Evolutionary conservation across 2,797 vertebrate genomes (phyloP).

Genomic region (Typhlichthys eigenmanni): DNA sequence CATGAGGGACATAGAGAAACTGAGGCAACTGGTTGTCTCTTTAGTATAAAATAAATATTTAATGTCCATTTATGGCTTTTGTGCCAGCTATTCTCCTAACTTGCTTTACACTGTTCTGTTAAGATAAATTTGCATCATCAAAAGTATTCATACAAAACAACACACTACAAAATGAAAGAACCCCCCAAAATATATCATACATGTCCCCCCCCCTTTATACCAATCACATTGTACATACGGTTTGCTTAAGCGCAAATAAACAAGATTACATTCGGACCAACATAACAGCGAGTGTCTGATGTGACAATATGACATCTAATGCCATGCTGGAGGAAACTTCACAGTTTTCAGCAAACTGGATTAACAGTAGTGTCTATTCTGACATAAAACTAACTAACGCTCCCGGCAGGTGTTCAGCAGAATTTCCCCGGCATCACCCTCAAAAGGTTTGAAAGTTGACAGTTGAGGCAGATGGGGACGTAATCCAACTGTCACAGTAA

Average conservation of each 20-base stretch:
- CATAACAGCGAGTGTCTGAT: not conserved
- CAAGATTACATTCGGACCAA: constrained; percentile 4
- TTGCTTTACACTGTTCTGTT: constrained; percentile 4
- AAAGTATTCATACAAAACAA: not conserved
- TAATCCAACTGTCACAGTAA: constrained; percentile 21
- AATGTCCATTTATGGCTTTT: constrained; percentile 43
- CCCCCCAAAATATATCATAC: not conserved
- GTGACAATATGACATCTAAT: not conserved
- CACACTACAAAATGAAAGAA: not conserved
- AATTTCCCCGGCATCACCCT: constrained; percentile 11
- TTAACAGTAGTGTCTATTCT: not conserved
- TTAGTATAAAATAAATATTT: constrained; percentile 29
- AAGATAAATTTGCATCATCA: not conserved
- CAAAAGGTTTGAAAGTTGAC: constrained; percentile 34
- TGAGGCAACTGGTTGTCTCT: not conserved
- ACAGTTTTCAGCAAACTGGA: not conserved
- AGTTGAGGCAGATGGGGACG: constrained; percentile 7
- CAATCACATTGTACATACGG: not conserved
- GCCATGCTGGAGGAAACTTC: not conserved
- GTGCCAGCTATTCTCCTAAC: constrained; percentile 22
- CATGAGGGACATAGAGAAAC: not conserved
- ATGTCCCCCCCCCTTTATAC: too few relatives aligned
- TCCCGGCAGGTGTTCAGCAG: constrained; percentile 6
- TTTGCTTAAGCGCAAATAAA: not conserved
- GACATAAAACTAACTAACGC: not conserved